These are phyloP conservation scores for Lycocorax pyrrhopterus DNA, from an alignment of 2,113 vertebrate species.

Conservation along the genomic window DNA sequence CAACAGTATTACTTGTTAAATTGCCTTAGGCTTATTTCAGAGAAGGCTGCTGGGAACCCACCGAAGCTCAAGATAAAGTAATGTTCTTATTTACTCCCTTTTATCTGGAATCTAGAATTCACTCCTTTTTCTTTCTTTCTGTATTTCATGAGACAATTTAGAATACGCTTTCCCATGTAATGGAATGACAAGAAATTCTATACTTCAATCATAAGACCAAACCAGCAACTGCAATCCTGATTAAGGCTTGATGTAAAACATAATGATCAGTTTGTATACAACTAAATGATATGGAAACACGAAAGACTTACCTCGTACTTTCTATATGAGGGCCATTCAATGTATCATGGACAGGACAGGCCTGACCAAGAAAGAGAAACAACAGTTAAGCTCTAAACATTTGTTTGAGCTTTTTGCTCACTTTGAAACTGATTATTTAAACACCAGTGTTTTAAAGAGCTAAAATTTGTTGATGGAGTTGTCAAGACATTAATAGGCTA, in stretches of 20 bases:
- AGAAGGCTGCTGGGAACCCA: neutral
- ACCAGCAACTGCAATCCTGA: neutral
- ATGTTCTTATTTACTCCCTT: neutral
- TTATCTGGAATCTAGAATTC: neutral
- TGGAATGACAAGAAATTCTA: neutral
- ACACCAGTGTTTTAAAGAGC: neutral
- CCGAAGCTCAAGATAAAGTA: neutral
- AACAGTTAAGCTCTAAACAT: neutral
- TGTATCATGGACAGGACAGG: neutral
- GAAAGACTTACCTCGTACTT: neutral
- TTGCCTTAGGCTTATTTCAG: neutral
- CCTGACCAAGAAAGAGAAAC: neutral
- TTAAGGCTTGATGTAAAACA: neutral
- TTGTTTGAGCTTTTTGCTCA: neutral
- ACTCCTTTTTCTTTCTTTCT: rapidly evolving
- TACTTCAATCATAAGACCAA: neutral
- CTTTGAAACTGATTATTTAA: neutral
- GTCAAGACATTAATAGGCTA: neutral
- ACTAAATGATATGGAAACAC: neutral
- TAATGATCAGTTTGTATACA: neutral
- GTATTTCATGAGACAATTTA: neutral
- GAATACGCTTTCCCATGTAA: neutral
- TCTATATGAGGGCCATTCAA: neutral
- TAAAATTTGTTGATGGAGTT: neutral
- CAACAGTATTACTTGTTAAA: neutral